Conservation (phyloP, 1,140 invertebrate species). For the Bilobella aurantiaca region DNA sequence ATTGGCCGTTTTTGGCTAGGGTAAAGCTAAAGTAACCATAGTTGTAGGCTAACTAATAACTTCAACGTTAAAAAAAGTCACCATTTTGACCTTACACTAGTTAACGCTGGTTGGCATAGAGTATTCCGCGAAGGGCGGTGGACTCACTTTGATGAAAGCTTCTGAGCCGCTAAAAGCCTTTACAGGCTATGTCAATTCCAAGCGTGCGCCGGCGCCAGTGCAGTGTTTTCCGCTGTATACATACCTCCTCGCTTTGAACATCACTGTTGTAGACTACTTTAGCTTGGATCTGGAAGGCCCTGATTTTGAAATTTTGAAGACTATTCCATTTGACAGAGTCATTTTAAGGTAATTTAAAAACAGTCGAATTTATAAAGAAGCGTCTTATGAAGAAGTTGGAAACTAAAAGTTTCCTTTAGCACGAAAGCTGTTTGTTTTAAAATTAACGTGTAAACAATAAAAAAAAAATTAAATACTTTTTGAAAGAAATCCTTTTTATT, state of each 20-base stretch:
- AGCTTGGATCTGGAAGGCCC: neutral
- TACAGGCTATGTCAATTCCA: neutral
- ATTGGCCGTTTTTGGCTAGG: too few species aligned
- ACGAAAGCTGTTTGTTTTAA: too few species aligned
- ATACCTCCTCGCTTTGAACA: neutral
- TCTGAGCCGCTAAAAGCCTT: neutral
- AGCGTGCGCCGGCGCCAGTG: neutral
- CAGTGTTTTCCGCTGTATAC: neutral
- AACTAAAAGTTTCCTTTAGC: too few species aligned
- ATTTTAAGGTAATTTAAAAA: too few species aligned
- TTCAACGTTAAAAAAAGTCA: too few species aligned
- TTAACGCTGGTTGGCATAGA: neutral
- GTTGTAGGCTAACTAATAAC: too few species aligned
- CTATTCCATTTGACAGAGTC: neutral
- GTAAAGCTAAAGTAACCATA: too few species aligned
- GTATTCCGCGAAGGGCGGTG: neutral
- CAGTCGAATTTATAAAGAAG: too few species aligned
- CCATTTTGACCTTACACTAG: neutral
- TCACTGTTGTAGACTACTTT: neutral
- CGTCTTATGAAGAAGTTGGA: too few species aligned
- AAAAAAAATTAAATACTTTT: neutral
- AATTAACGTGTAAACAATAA: neutral
- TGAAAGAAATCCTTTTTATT: neutral
- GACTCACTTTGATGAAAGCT: neutral
- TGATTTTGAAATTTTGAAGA: neutral